These are phyloP conservation scores for Meloidogyne hapla DNA, from an alignment of 1,140 invertebrate genomes.

Conservation along the genomic window DNA sequence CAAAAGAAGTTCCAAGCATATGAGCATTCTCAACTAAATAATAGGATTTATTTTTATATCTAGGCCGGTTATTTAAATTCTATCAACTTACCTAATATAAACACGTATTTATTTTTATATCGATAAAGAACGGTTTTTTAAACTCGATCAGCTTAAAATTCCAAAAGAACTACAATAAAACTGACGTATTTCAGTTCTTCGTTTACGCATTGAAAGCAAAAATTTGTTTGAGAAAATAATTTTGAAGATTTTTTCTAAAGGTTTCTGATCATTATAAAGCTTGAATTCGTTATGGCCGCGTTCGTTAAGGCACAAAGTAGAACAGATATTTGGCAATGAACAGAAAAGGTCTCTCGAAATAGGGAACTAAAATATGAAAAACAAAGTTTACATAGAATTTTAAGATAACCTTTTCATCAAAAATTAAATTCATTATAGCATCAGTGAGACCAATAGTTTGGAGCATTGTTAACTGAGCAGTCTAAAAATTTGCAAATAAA, in stretches of 20 bases:
- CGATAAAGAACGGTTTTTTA: too few relatives aligned
- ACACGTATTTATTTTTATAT: too few relatives aligned
- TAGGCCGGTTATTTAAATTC: too few relatives aligned
- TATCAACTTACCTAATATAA: too few relatives aligned
- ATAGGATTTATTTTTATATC: too few relatives aligned
- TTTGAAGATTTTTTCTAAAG: constrained; percentile 81
- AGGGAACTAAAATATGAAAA: constrained; percentile 67
- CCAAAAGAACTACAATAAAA: neutral
- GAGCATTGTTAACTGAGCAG: constrained; percentile 78
- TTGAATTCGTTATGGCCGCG: constrained; percentile 76
- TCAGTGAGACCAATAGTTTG: constrained; percentile 86
- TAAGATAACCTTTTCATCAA: constrained; percentile 36
- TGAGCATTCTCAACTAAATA: constrained; percentile 76
- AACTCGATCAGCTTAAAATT: too few relatives aligned
- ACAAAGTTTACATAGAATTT: neutral
- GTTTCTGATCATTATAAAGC: constrained; percentile 78
- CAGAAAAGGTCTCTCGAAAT: constrained; percentile 80
- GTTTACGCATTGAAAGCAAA: constrained; percentile 48
- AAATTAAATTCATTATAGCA: constrained; percentile 71
- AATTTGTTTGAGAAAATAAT: constrained; percentile 60
- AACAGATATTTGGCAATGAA: constrained; percentile 85
- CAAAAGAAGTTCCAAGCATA: constrained; percentile 86
- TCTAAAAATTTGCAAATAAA: constrained; percentile 61
- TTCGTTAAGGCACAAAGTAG: constrained; percentile 81
- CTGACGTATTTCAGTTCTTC: constrained; percentile 48